These are phyloP conservation scores for Nemurella pictetii DNA, from an alignment of 2,888 invertebrate species.

Conservation along the genomic window DNA sequence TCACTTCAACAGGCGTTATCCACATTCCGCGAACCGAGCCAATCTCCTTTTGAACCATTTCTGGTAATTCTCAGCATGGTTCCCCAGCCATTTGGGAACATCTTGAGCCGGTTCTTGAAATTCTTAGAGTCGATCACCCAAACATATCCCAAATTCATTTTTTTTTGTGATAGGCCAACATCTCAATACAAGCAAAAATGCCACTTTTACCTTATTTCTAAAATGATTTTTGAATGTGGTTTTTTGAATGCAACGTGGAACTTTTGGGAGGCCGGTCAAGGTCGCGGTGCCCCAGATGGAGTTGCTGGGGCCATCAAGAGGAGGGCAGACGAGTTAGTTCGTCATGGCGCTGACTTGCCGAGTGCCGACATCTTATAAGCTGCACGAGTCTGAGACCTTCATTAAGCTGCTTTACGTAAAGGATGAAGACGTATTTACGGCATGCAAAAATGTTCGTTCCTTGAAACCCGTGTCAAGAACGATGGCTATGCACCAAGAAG, in stretches of 20 bases:
- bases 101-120: background rate
- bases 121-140: background rate
- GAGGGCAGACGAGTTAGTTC: constrained; percentile 5
- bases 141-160: background rate
- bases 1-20: background rate
- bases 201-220: constrained; percentile 1
- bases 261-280: constrained; percentile 18
- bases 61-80: background rate
- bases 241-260: constrained; percentile 9
- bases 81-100: background rate
- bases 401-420: background rate
- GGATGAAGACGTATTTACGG: background rate
- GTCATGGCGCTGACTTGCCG: background rate
- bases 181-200: constrained; percentile 9
- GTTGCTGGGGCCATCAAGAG: constrained; percentile 13
- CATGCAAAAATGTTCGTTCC: background rate
- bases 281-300: constrained; percentile 18
- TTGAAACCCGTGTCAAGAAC: constrained; percentile 11
- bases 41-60: background rate
- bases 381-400: background rate
- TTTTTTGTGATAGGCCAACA: background rate
- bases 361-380: background rate
- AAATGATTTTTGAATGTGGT: background rate
- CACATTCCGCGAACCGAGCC: background rate
- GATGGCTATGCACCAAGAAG: background rate